Base-by-base conservation (phyloP, 2,888 invertebrate genomes). In the Cosmia pyralina region DNA sequence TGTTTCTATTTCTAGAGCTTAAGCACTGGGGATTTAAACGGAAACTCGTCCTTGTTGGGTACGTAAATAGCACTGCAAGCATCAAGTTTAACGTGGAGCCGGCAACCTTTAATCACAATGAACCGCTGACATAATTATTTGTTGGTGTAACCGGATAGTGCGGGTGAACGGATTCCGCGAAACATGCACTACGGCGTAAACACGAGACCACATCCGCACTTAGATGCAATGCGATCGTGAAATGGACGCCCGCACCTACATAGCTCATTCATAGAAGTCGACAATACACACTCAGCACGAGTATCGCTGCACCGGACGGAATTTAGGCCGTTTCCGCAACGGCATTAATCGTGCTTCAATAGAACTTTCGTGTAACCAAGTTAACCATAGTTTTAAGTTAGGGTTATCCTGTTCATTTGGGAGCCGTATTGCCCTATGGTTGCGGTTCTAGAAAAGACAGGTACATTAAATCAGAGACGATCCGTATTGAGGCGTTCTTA, bases 361-460 rank as follows among this genome's bases (percentile, higher is more conserved):
- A 75, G 22, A 44, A 48, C 72, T 62, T 78, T 70, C 53, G 17
- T 77, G 72, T 60, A 64, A 52, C 62, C 76, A 22, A 34, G 59
- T 72, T 52, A 34, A 57, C 44, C 50, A 57, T 82, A 72, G 72
- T 65, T 68, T 70, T 57, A 68, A 59, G 70, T 69, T 55, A 44
- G 41, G 66, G 15, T 58, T 79, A 90, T 91, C 96, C 96, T 96
- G 96, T 90, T 91, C 95, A 96, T 96, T 96, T 96, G 96, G 96
- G 96, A 95, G 91, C 91, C 94, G 89, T 91, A 93, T 70, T 93
- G 92, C 93, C 82, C 88, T 83, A 89, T 96, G 94, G 93, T 93
- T 93, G 93, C 90, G 94, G 92, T 90, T 95, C 95, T 94, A 96
- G 96, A 96, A 93, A 96, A 95, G 91, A 92, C 96, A 96, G 96